A percentile compares a stretch with the other conserved stretches of the same genome.
Conservation (phyloP, 1,140 invertebrate genomes). For the Octopus bimaculoides region DNA sequence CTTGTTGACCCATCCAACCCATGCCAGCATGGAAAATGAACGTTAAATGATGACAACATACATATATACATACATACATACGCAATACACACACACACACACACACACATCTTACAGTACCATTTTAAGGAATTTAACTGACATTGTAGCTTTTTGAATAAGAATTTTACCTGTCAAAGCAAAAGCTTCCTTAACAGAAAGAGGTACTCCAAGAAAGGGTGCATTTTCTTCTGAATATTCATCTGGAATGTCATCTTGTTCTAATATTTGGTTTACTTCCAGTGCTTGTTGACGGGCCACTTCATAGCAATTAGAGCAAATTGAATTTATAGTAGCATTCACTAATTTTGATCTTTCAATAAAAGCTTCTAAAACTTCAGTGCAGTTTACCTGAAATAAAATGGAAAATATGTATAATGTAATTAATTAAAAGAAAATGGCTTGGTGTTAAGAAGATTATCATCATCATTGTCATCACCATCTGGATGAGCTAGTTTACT, state of each 20-base stretch:
- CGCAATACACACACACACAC: no score
- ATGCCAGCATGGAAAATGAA: no score
- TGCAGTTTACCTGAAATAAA: slow-evolving; percentile 40
- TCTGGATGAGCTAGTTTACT: not conserved
- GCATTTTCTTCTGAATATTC: slow-evolving; percentile 37
- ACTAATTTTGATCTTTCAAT: slow-evolving; percentile 45
- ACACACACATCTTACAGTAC: no score
- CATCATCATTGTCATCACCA: not conserved
- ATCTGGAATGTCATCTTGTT: slow-evolving; percentile 22
- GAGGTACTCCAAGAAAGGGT: slow-evolving; percentile 53
- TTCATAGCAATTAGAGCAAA: slow-evolving; percentile 44
- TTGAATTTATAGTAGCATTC: slow-evolving; percentile 46
- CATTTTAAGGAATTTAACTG: no score
- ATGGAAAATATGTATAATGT: not conserved
- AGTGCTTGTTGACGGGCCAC: slow-evolving; percentile 46
- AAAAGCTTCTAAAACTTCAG: slow-evolving; percentile 45
- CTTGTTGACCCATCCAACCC: no score
- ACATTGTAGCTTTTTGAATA: no score
- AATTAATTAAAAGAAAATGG: not conserved
- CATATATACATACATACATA: no score
- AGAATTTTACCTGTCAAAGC: slow-evolving; percentile 40
- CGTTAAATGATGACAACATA: no score
- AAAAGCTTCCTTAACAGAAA: slow-evolving; percentile 55
- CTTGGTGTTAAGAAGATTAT: not conserved
- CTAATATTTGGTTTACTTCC: slow-evolving; percentile 43